Conservation (phyloP, 2,113 vertebrate species). For the Struthidea cinerea region DNA sequence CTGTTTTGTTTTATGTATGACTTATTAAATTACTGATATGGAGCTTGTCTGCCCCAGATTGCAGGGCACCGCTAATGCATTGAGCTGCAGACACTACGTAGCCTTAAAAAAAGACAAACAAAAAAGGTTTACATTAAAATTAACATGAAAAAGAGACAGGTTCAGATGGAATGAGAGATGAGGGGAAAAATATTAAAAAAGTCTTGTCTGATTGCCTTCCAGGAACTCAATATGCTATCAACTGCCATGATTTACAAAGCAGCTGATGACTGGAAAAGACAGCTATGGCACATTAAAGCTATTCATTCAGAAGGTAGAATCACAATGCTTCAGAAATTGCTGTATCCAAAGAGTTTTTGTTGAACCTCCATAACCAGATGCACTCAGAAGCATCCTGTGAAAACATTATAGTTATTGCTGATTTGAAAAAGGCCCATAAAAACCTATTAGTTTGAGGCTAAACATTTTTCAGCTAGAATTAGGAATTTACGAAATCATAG, state of each 20-base stretch:
- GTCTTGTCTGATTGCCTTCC: neutral
- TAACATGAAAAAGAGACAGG: neutral
- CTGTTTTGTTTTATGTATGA: slow-evolving; percentile 2
- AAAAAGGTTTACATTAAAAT: neutral
- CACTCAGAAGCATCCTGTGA: neutral
- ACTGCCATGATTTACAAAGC: neutral
- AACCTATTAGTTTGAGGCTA: neutral
- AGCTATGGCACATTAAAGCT: neutral
- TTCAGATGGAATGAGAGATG: neutral
- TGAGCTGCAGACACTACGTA: neutral
- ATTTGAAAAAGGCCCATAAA: neutral
- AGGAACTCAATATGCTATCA: neutral
- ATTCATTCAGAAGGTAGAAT: neutral
- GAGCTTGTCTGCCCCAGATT: slow-evolving; percentile 19
- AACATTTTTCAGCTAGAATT: neutral
- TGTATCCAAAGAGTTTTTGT: neutral
- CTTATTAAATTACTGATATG: slow-evolving; percentile 45
- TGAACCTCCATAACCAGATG: neutral
- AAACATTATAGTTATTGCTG: neutral
- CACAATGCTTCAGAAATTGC: neutral
- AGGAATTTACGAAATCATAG: neutral
- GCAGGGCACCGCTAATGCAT: neutral
- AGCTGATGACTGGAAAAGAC: neutral
- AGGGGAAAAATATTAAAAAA: neutral
- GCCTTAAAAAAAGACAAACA: neutral